A percentile compares a stretch with the other conserved stretches of the same genome.
These are phyloP conservation scores for Procambarus virginalis DNA, from an alignment of 1,140 invertebrate species.

Conservation along the genomic window DNA sequence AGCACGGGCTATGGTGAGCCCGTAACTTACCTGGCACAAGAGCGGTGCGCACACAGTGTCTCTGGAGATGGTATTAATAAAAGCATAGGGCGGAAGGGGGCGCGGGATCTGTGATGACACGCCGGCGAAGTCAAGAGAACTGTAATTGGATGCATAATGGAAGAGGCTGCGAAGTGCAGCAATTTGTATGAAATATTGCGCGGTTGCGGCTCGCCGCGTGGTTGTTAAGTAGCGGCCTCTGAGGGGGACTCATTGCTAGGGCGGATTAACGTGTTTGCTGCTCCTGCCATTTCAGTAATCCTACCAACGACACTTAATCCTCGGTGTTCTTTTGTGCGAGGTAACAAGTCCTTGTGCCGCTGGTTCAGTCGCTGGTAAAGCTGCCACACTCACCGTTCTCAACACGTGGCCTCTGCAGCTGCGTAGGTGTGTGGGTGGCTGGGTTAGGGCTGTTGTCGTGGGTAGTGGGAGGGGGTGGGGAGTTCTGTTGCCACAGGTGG, in stretches of 20 bases:
- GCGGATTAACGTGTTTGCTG: not conserved
- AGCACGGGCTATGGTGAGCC: too few relatives aligned
- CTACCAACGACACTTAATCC: not conserved
- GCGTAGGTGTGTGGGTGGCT: too few relatives aligned
- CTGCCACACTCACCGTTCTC: too few relatives aligned
- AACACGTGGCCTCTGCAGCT: too few relatives aligned
- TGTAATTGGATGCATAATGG: constrained; percentile 7
- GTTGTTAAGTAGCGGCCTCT: not conserved
- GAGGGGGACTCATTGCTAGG: not conserved
- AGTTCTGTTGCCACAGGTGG: too few relatives aligned
- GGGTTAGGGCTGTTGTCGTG: too few relatives aligned
- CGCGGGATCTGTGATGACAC: not conserved
- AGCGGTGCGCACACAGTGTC: too few relatives aligned
- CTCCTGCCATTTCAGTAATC: not conserved
- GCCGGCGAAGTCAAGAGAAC: not conserved
- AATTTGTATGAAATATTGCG: constrained; percentile 3
- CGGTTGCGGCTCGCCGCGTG: not conserved
- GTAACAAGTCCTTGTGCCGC: not conserved
- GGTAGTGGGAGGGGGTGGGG: too few relatives aligned
- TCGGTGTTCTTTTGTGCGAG: not conserved
- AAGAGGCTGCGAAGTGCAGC: constrained; percentile 4
- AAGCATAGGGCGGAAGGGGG: not conserved
- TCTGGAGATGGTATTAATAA: not conserved
- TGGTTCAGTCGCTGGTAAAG: too few relatives aligned
- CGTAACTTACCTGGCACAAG: too few relatives aligned